These are phyloP conservation scores for Syrista parreyssii DNA, from an alignment of 2,888 invertebrate genomes.

Conservation along the genomic window DNA sequence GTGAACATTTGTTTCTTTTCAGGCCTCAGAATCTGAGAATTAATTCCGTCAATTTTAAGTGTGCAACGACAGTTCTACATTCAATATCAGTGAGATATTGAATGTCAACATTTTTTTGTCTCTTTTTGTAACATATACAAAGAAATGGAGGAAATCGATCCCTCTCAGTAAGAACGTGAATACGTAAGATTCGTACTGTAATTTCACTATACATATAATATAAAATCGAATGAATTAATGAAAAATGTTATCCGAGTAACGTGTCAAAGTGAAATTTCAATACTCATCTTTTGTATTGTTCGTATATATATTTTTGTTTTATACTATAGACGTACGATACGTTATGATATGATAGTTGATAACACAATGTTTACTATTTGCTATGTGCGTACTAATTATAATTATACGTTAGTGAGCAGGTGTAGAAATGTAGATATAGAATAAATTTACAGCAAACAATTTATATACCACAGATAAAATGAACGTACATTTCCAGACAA, in stretches of 20 bases:
- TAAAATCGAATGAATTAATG: neutral
- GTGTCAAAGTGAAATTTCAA: neutral
- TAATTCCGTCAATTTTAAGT: conserved; percentile 36
- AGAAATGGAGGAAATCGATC: conserved; percentile 26
- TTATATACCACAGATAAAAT: neutral
- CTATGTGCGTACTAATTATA: neutral
- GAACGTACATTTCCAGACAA: neutral
- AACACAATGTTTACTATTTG: neutral
- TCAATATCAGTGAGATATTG: conserved; percentile 34
- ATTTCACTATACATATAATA: conserved; percentile 3
- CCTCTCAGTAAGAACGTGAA: conserved; percentile 21
- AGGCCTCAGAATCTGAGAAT: conserved; percentile 64
- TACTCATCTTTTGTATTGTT: neutral
- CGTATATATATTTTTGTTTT: neutral
- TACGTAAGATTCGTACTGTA: conserved; percentile 1
- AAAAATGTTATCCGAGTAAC: neutral
- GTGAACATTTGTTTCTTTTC: conserved; percentile 46
- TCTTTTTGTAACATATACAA: conserved; percentile 7
- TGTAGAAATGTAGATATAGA: neutral
- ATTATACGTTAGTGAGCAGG: neutral
- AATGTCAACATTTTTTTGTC: conserved; percentile 36
- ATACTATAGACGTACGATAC: neutral
- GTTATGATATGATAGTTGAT: neutral
- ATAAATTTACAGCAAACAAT: neutral
- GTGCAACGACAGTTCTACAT: conserved; percentile 35